A percentile compares a stretch with the other conserved stretches of the same genome.
phyloP scores from a whole-genome alignment of 1,140 invertebrate species.

The Heterodera carotae region DNA sequence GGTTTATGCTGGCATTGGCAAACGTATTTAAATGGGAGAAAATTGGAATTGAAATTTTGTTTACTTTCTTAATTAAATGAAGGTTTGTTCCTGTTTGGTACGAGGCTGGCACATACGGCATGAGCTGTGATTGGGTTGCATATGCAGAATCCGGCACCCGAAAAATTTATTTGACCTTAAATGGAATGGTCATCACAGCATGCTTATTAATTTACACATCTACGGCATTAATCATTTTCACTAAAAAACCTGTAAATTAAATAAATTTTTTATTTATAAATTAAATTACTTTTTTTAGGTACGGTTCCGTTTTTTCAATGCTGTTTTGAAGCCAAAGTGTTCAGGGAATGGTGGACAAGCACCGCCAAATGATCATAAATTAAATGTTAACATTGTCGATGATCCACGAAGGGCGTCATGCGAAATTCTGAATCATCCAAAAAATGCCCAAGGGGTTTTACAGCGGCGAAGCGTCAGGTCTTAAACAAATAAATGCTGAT shows the following conservation, averaged over 20 bases:
- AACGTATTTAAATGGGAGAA: no score
- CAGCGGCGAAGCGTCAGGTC: neutral
- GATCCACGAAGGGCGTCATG: no score
- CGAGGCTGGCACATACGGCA: conserved; percentile 14
- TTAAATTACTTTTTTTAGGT: neutral
- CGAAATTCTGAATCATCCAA: neutral
- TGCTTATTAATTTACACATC: conserved; percentile 15
- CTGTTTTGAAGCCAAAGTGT: neutral
- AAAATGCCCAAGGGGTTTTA: neutral
- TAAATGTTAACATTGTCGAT: neutral
- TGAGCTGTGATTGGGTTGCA: conserved; percentile 27
- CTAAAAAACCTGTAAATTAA: conserved; percentile 9
- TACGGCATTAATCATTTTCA: conserved; percentile 19
- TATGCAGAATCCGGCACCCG: conserved; percentile 22
- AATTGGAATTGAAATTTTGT: neutral
- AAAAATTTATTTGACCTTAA: conserved; percentile 4
- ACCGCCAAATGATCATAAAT: neutral
- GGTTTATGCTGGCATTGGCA: no score
- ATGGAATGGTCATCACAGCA: neutral
- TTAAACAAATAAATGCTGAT: neutral
- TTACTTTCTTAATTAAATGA: neutral
- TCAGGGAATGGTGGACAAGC: conserved; percentile 9
- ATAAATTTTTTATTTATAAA: neutral
- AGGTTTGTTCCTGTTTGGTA: conserved; percentile 30
- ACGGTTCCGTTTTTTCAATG: conserved; percentile 17